Evolutionary conservation across 2,113 vertebrate genomes (phyloP).

Genomic region (Amphiprion percula): DNA sequence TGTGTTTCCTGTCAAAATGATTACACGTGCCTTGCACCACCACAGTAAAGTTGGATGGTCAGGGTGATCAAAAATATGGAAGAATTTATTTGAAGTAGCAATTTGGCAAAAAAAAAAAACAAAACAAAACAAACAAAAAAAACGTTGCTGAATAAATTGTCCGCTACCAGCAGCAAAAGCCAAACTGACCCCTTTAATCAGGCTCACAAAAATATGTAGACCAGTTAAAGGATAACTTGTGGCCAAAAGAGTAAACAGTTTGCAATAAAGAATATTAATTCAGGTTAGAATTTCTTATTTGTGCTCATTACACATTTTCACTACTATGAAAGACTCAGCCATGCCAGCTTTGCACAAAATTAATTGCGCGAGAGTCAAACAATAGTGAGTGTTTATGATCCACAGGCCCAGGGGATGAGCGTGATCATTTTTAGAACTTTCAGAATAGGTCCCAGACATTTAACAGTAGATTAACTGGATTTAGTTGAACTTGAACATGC

Average conservation of each 20-base stretch:
- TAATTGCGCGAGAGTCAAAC: neutral
- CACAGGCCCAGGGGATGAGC: neutral
- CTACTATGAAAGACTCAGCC: neutral
- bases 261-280: neutral
- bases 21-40: slow-evolving; percentile 29
- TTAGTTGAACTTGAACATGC: slow-evolving; percentile 16
- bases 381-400: neutral
- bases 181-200: neutral
- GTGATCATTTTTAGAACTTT: slow-evolving; percentile 1
- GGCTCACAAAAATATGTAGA: too few species aligned
- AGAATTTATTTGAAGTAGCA: too few species aligned
- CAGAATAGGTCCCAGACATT: neutral
- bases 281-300: neutral
- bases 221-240: too few species aligned
- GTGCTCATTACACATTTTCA: too few species aligned
- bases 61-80: neutral
- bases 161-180: neutral
- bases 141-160: neutral
- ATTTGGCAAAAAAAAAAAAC: too few species aligned
- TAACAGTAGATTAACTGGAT: neutral
- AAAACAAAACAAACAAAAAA: too few species aligned
- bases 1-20: slow-evolving; percentile 25
- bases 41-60: slow-evolving; percentile 3
- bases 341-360: neutral
- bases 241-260: too few species aligned